phyloP scores from a whole-genome alignment of 2,797 vertebrate genomes.

The Gadopsis bispinosus region DNA sequence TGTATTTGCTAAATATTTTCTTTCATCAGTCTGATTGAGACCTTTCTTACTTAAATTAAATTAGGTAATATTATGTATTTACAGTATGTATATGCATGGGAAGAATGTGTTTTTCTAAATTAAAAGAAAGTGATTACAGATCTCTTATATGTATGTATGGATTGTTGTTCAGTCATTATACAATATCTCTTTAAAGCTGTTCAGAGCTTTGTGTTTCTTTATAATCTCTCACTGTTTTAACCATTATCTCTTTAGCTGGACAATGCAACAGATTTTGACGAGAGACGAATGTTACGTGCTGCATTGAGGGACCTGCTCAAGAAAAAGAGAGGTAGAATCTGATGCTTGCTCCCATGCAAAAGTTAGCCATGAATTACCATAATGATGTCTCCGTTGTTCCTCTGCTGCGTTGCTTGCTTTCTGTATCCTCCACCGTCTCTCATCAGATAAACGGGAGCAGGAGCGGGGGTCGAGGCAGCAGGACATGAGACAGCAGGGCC shows the following conservation, averaged over 20 bases:
- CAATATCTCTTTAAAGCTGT: background rate
- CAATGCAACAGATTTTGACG: slow-evolving; percentile 89
- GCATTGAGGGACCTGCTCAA: slow-evolving; percentile 94
- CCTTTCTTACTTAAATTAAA: background rate
- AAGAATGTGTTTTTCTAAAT: background rate
- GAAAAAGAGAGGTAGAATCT: slow-evolving; percentile 85
- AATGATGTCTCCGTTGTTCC: background rate
- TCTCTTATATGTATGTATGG: background rate
- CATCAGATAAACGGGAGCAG: slow-evolving; percentile 91
- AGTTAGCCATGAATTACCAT: background rate
- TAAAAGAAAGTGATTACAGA: background rate
- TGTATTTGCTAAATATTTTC: background rate
- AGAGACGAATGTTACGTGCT: slow-evolving; percentile 90
- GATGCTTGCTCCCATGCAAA: background rate
- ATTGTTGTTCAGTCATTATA: background rate
- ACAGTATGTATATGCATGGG: too few relatives aligned
- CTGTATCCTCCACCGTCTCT: background rate
- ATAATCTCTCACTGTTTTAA: background rate
- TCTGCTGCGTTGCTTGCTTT: background rate
- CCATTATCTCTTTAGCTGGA: slow-evolving; percentile 87
- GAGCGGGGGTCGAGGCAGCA: slow-evolving; percentile 89
- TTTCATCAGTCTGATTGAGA: background rate
- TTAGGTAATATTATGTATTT: background rate
- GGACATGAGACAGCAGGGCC: slow-evolving; percentile 84
- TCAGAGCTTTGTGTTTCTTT: background rate